Evolutionary conservation across 2,797 vertebrate genomes (phyloP).

Genomic region (Arrhamphus sclerolepis): DNA sequence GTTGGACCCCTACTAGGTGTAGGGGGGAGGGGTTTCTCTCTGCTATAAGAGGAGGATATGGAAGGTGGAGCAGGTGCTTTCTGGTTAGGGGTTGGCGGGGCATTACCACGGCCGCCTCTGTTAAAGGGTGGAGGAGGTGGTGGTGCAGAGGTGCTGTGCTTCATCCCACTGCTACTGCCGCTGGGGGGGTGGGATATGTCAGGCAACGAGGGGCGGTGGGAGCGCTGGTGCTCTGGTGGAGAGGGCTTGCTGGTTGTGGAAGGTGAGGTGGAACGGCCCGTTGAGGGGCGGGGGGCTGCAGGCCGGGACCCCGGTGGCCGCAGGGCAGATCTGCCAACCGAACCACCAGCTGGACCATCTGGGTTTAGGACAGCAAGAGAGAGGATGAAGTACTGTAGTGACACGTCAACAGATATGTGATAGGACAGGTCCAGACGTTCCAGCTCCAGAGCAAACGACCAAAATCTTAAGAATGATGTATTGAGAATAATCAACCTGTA

Average conservation of each 20-base stretch:
- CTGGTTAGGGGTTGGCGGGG: constrained; percentile 72
- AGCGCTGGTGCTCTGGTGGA: constrained; percentile 84
- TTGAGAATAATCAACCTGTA: too few relatives aligned
- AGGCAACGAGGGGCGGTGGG: constrained; percentile 89
- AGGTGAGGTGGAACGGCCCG: constrained; percentile 65
- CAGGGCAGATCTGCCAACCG: constrained; percentile 82
- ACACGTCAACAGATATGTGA: too few relatives aligned
- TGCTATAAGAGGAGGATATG: constrained; percentile 79
- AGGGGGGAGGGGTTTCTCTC: constrained; percentile 91
- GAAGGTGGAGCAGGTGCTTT: constrained; percentile 56
- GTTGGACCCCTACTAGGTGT: constrained; percentile 84
- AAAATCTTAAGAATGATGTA: too few relatives aligned
- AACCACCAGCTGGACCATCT: constrained; percentile 84
- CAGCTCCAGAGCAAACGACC: too few relatives aligned
- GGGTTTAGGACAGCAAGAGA: constrained; percentile 9
- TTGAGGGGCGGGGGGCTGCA: constrained; percentile 83
- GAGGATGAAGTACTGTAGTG: too few relatives aligned
- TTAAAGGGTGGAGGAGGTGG: constrained; percentile 81
- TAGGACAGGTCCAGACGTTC: too few relatives aligned
- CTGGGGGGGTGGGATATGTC: constrained; percentile 85
- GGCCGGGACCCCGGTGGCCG: constrained; percentile 84
- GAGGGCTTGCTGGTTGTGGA: constrained; percentile 56
- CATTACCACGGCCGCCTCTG: constrained; percentile 76
- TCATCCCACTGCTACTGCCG: constrained; percentile 75
- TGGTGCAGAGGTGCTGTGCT: constrained; percentile 79